Evolutionary conservation across 92 coral and sea anemone species (phyloP).

Genomic region (Porites evermanni): DNA sequence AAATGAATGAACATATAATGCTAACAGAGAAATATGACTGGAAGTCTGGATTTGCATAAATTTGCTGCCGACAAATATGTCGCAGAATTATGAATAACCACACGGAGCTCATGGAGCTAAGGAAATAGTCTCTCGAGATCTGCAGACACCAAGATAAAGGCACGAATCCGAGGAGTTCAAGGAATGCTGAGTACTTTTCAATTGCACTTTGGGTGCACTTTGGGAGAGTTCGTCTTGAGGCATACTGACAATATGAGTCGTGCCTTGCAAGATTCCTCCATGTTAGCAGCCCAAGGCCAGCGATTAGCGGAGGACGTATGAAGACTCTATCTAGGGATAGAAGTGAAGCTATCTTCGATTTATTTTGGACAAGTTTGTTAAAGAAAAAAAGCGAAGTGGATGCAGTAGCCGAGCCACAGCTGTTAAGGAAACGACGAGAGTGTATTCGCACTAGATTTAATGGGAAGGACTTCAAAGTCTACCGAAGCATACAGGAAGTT

Average conservation of each 20-base stretch:
- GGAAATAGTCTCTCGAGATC: constrained; percentile 42
- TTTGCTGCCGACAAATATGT: too few species aligned
- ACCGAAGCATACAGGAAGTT: constrained; percentile 19
- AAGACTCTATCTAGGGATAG: constrained; percentile 61
- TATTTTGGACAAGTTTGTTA: constrained; percentile 56
- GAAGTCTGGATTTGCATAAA: constrained; percentile 34
- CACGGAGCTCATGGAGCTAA: constrained; percentile 44
- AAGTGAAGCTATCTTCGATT: constrained; percentile 25
- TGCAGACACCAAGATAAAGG: constrained; percentile 61
- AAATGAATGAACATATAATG: constrained; percentile 43
- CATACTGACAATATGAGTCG: constrained; percentile 41
- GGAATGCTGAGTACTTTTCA: constrained; percentile 53
- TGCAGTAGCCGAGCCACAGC: constrained; percentile 64
- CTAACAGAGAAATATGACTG: constrained; percentile 37
- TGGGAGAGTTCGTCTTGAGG: constrained; percentile 24
- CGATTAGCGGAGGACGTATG: constrained; percentile 48
- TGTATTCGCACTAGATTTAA: constrained; percentile 50
- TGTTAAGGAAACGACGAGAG: constrained; percentile 68
- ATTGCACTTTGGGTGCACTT: not conserved
- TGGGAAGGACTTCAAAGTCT: constrained; percentile 21
- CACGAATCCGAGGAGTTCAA: constrained; percentile 43
- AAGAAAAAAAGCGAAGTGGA: constrained; percentile 54
- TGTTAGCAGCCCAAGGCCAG: constrained; percentile 59
- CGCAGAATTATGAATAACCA: constrained; percentile 25
- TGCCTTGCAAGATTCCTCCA: constrained; percentile 56